Conservation (phyloP, 2,113 vertebrate genomes). For the Siniperca knerii region DNA sequence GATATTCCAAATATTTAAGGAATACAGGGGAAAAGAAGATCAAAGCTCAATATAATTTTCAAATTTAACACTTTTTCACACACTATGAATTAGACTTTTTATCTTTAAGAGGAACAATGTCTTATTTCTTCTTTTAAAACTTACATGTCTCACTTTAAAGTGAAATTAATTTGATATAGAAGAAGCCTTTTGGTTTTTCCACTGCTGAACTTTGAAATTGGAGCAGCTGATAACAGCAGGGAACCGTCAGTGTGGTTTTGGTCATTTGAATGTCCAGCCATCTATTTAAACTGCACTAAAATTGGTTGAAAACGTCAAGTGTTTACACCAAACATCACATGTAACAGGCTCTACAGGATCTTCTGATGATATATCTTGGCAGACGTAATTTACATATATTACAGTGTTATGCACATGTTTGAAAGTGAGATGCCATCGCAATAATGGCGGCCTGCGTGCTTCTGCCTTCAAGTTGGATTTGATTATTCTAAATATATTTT, state of each 20-base stretch:
- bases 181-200: not conserved
- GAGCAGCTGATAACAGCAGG: not conserved
- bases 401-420: not conserved
- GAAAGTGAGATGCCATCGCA: not conserved
- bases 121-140: too few species aligned
- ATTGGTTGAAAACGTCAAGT: not conserved
- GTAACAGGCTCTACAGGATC: too few species aligned
- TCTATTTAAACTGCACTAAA: not conserved
- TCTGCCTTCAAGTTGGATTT: not conserved
- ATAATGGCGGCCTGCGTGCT: not conserved
- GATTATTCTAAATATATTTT: not conserved
- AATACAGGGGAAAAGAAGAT: not conserved
- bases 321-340: not conserved
- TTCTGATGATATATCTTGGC: too few species aligned
- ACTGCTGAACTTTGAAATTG: not conserved
- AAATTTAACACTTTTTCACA: not conserved
- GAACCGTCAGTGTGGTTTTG: not conserved
- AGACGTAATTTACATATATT: not conserved
- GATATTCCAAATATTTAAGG: not conserved
- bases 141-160: not conserved
- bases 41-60: not conserved
- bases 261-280: not conserved
- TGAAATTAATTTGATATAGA: not conserved
- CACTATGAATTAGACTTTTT: not conserved
- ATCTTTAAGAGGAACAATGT: not conserved